These are phyloP conservation scores for Uloborus plumipes DNA, from an alignment of 2,888 invertebrate species.

Conservation along the genomic window DNA sequence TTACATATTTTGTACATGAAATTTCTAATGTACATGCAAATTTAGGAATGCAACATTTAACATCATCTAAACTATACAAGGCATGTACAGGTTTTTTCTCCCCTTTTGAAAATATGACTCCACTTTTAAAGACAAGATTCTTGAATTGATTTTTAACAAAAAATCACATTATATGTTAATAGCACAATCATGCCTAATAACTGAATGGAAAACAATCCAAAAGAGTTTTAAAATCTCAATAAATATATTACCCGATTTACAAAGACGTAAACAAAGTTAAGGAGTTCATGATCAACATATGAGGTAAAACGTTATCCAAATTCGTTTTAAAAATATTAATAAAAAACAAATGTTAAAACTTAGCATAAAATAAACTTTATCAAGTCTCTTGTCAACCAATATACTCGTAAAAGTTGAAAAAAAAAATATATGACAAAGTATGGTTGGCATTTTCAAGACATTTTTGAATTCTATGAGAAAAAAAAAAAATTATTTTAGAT, in stretches of 20 bases:
- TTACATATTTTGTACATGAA: constrained; percentile 58
- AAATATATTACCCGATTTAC: constrained; percentile 12
- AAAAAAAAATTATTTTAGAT: too few species aligned
- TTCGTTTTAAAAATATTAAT: too few species aligned
- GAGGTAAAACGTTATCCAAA: neutral
- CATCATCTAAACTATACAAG: constrained; percentile 50
- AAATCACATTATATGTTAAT: constrained; percentile 36
- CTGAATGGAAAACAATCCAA: constrained; percentile 48
- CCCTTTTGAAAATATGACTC: neutral
- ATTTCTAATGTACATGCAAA: constrained; percentile 45
- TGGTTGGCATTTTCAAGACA: too few species aligned
- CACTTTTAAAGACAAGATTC: constrained; percentile 11
- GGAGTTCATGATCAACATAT: constrained; percentile 11
- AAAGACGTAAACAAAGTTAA: constrained; percentile 1
- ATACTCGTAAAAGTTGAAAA: too few species aligned
- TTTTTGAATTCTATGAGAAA: too few species aligned
- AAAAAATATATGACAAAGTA: too few species aligned
- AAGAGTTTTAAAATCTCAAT: constrained; percentile 10
- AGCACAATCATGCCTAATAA: constrained; percentile 41
- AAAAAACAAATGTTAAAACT: neutral
- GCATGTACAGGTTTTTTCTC: constrained; percentile 14
- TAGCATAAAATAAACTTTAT: too few species aligned
- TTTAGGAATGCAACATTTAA: constrained; percentile 57
- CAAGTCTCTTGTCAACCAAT: too few species aligned
- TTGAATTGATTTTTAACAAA: constrained; percentile 22